Conservation (phyloP, 2,888 invertebrate species). For the Drosophila ezoana region DNA sequence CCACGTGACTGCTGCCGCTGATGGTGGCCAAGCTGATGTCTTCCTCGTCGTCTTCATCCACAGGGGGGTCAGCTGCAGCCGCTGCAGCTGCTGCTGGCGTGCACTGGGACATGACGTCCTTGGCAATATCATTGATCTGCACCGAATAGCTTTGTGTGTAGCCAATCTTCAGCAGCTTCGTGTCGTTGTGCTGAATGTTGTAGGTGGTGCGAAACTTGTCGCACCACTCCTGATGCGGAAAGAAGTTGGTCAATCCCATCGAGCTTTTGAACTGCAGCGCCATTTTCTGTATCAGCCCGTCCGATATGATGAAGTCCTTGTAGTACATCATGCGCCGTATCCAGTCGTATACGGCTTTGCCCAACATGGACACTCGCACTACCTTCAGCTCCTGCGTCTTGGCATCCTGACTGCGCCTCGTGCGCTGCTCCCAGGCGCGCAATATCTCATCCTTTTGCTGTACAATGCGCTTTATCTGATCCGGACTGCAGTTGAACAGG, state of each 20-base stretch:
- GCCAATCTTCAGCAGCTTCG: constrained; percentile 77
- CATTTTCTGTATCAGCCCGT: constrained; percentile 83
- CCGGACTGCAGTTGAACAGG: constrained; percentile 83
- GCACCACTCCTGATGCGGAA: constrained; percentile 83
- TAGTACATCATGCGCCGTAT: constrained; percentile 84
- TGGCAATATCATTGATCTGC: constrained; percentile 82
- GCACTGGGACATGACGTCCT: constrained; percentile 76
- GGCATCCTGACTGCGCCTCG: constrained; percentile 76
- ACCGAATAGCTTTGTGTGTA: constrained; percentile 82
- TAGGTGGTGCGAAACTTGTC: constrained; percentile 81
- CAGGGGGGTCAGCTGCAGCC: constrained; percentile 23
- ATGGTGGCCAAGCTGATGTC: constrained; percentile 44
- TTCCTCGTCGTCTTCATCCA: constrained; percentile 40
- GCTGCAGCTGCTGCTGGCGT: constrained; percentile 36
- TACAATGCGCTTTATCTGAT: constrained; percentile 83
- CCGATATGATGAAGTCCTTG: constrained; percentile 81
- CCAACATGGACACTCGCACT: constrained; percentile 81
- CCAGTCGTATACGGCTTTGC: constrained; percentile 84
- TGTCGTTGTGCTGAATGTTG: constrained; percentile 76
- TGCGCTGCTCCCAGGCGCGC: constrained; percentile 83
- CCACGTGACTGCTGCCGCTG: constrained; percentile 47
- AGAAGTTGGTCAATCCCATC: constrained; percentile 80
- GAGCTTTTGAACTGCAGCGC: constrained; percentile 82
- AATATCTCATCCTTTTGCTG: constrained; percentile 81
- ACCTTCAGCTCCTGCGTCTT: constrained; percentile 80